Evolutionary conservation across 2,797 vertebrate genomes (phyloP).

Genomic region (Chromis chromis): DNA sequence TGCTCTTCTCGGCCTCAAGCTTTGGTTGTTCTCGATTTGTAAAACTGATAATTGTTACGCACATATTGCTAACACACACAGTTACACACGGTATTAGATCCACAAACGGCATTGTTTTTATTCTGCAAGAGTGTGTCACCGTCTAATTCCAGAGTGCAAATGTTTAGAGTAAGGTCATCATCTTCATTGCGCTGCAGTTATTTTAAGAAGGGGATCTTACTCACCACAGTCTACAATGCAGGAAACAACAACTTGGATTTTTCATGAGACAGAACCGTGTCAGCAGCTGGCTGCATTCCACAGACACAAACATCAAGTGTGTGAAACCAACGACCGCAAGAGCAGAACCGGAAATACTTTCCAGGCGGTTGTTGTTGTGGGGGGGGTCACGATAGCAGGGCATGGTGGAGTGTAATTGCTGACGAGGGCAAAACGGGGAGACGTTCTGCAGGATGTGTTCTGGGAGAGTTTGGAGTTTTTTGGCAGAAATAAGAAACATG

Average conservation of each 20-base stretch:
- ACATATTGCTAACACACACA: too few relatives aligned
- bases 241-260: constrained; percentile 27
- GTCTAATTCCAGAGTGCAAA: not conserved
- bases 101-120: too few relatives aligned
- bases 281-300: constrained; percentile 52
- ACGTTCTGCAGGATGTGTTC: constrained; percentile 7
- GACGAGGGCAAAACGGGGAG: not conserved
- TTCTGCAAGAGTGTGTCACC: not conserved
- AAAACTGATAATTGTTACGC: constrained; percentile 1
- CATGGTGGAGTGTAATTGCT: not conserved
- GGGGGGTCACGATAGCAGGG: constrained; percentile 32
- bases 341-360: constrained; percentile 52
- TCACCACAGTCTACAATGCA: constrained; percentile 23
- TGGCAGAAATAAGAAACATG: constrained; percentile 18
- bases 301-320: constrained; percentile 37
- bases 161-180: not conserved
- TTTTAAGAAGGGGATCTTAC: constrained; percentile 1
- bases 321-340: constrained; percentile 14
- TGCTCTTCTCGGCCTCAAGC: constrained; percentile 29
- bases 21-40: constrained; percentile 29
- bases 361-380: constrained; percentile 25
- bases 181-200: not conserved
- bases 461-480: constrained; percentile 7
- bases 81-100: too few relatives aligned
- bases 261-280: constrained; percentile 19